Evolutionary conservation across 2,888 invertebrate species (phyloP).

Genomic region (Drosophila recens): DNA sequence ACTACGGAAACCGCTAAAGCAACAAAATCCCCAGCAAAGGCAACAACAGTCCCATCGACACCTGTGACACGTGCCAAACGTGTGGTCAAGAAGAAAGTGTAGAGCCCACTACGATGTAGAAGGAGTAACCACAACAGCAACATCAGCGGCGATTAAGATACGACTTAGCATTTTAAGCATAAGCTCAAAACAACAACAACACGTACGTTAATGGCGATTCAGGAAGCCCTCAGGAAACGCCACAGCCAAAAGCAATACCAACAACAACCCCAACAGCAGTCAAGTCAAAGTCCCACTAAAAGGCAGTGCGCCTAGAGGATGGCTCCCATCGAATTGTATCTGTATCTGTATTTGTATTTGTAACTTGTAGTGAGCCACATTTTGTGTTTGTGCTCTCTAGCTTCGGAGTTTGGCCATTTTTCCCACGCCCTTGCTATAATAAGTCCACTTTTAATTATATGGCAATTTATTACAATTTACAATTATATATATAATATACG

Average conservation of each 20-base stretch:
- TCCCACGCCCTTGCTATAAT: conserved; percentile 39
- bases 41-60: conserved; percentile 8
- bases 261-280: background rate
- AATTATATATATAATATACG: conserved; percentile 36
- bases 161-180: conserved; percentile 62
- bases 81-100: conserved; percentile 68
- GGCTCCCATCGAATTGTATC: conserved; percentile 35
- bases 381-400: conserved; percentile 7
- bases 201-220: conserved; percentile 5
- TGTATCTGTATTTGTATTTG: conserved; percentile 29
- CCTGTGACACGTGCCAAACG: conserved; percentile 55
- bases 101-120: conserved; percentile 8
- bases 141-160: conserved; percentile 28
- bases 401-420: conserved; percentile 21
- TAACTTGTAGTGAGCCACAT: conserved; percentile 17
- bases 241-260: conserved; percentile 1
- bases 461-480: conserved; percentile 69
- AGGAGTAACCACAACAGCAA: conserved; percentile 6
- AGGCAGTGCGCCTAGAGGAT: conserved; percentile 1
- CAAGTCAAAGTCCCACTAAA: conserved; percentile 10
- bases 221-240: background rate
- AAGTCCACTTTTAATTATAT: conserved; percentile 57
- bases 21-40: background rate
- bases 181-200: conserved; percentile 53
- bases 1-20: background rate